Evolutionary conservation across 2,888 invertebrate genomes (phyloP).

Genomic region (Drosophila ezoana): DNA sequence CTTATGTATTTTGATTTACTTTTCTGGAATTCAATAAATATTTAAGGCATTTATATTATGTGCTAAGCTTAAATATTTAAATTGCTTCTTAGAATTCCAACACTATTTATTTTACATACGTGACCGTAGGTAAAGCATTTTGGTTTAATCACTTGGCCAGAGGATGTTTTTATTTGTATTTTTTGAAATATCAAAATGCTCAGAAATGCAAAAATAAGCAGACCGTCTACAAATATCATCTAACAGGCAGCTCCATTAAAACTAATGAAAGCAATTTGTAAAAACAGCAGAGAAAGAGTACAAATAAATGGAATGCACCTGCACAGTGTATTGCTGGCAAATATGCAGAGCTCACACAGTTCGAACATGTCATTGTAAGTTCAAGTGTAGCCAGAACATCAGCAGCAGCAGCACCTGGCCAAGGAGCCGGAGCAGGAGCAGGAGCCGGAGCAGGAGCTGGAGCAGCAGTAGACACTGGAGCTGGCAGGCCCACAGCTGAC

Average conservation of each 20-base stretch:
- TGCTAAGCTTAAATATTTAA: not conserved
- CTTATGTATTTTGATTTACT: not conserved
- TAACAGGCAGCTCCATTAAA: slow-evolving; percentile 60
- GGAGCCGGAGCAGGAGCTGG: slow-evolving; percentile 4
- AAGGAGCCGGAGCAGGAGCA: not conserved
- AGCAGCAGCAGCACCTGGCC: slow-evolving; percentile 26
- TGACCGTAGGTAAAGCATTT: not conserved
- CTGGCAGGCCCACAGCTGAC: slow-evolving; percentile 38
- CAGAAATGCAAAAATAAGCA: slow-evolving; percentile 38
- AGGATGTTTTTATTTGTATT: slow-evolving; percentile 1
- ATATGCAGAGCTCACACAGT: slow-evolving; percentile 63
- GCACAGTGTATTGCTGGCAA: slow-evolving; percentile 49
- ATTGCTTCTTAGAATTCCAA: not conserved
- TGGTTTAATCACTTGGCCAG: slow-evolving; percentile 3
- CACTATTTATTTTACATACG: not conserved
- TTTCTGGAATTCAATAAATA: not conserved
- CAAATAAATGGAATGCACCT: slow-evolving; percentile 45
- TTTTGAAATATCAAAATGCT: slow-evolving; percentile 39
- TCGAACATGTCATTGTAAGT: slow-evolving; percentile 79
- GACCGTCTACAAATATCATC: slow-evolving; percentile 37
- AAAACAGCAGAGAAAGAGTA: slow-evolving; percentile 28
- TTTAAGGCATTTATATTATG: slow-evolving; percentile 1
- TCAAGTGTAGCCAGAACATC: slow-evolving; percentile 68
- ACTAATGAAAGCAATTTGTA: slow-evolving; percentile 76
- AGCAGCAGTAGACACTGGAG: slow-evolving; percentile 5